phyloP scores from a whole-genome alignment of 2,888 invertebrate genomes.

The Caenorhabditis sp. region DNA sequence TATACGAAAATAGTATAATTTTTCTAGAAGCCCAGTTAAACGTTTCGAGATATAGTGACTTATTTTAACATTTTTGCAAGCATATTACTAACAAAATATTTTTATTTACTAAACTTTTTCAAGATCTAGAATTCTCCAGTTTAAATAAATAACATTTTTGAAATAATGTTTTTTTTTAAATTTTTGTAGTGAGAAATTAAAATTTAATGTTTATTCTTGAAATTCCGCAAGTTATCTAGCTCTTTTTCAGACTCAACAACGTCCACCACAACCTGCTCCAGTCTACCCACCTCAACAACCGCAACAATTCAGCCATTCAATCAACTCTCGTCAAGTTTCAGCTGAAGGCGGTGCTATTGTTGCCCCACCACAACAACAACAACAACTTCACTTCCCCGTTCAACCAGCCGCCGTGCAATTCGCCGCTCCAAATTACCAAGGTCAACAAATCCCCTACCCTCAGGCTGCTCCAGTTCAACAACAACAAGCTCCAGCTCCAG shows the following conservation, averaged over 20 bases:
- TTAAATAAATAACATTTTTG: too few relatives aligned
- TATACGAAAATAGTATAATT: too few relatives aligned
- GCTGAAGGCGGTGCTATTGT: constrained; percentile 32
- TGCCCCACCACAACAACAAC: constrained; percentile 23
- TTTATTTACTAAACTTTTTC: too few relatives aligned
- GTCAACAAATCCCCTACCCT: constrained; percentile 34
- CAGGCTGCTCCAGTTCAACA: not conserved
- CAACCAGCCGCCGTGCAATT: constrained; percentile 28
- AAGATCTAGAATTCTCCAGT: too few relatives aligned
- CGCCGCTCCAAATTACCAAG: constrained; percentile 36
- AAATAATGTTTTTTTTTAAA: too few relatives aligned
- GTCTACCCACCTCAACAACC: constrained; percentile 11
- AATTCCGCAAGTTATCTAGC: too few relatives aligned
- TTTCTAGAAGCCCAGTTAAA: too few relatives aligned
- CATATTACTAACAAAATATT: too few relatives aligned
- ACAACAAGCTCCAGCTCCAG: constrained; percentile 13
- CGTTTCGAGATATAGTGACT: too few relatives aligned
- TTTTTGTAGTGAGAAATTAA: too few relatives aligned
- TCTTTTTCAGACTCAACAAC: not conserved
- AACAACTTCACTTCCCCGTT: not conserved
- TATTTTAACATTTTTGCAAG: too few relatives aligned
- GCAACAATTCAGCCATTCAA: constrained; percentile 31
- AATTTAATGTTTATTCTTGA: too few relatives aligned
- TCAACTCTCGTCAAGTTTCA: constrained; percentile 32
- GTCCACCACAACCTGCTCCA: constrained; percentile 29